These are phyloP conservation scores for Thymallus thymallus DNA, from an alignment of 2,113 vertebrate genomes.

Conservation along the genomic window DNA sequence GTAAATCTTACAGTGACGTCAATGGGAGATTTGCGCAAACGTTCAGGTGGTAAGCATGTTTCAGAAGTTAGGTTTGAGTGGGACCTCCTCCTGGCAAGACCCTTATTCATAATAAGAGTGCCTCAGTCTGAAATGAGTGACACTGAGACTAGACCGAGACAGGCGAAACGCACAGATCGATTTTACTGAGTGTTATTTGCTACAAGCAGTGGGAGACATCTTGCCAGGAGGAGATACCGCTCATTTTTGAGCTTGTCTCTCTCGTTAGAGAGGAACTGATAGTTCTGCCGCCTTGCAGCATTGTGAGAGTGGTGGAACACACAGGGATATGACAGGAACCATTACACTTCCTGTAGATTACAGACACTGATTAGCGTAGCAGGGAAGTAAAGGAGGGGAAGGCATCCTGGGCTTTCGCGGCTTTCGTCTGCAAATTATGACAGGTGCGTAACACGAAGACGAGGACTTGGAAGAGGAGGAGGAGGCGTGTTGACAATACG, in stretches of 20 bases:
- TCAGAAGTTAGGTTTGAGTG: too few relatives aligned
- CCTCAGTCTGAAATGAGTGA: too few relatives aligned
- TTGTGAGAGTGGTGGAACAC: too few relatives aligned
- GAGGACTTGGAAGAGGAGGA: slow-evolving; percentile 30
- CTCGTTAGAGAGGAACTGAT: background rate
- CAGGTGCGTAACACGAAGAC: slow-evolving; percentile 32
- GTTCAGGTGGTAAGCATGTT: too few relatives aligned
- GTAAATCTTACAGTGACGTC: too few relatives aligned
- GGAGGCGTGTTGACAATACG: slow-evolving; percentile 42
- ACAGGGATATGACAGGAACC: slow-evolving; percentile 8
- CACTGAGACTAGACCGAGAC: too few relatives aligned
- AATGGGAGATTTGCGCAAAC: too few relatives aligned
- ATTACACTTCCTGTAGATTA: background rate
- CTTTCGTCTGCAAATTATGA: slow-evolving; percentile 47
- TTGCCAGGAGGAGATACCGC: background rate
- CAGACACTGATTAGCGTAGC: slow-evolving; percentile 15
- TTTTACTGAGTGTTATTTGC: too few relatives aligned
- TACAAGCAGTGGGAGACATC: background rate
- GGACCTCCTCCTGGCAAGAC: too few relatives aligned
- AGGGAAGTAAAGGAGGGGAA: slow-evolving; percentile 6
- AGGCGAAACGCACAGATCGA: too few relatives aligned
- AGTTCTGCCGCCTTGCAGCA: background rate
- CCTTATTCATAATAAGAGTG: too few relatives aligned
- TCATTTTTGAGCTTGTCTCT: background rate
- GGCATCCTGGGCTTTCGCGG: slow-evolving; percentile 13